Percentiles rank a stretch among this genome's conserved stretches.
Evolutionary conservation across 2,888 invertebrate species (phyloP).

Genomic region (Epistrophe grossulariae): DNA sequence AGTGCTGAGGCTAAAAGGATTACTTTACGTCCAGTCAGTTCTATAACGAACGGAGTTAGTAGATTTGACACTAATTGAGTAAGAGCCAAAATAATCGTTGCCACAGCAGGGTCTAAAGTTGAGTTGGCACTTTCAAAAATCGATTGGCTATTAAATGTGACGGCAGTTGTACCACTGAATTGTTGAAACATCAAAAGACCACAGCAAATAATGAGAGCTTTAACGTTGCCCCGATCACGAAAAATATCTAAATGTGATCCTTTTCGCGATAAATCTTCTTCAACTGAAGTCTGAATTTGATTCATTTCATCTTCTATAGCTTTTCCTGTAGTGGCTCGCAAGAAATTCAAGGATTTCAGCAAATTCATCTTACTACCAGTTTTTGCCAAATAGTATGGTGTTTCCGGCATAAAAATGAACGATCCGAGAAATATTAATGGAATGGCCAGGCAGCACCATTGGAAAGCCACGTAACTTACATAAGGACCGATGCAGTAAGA

Average conservation of each 20-base stretch:
- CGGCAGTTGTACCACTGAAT: conserved; percentile 91
- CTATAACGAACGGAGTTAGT: conserved; percentile 90
- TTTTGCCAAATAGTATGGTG: conserved; percentile 89
- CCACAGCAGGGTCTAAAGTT: conserved; percentile 86
- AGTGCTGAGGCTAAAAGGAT: conserved; percentile 89
- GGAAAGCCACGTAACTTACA: conserved; percentile 87
- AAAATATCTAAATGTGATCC: conserved; percentile 85
- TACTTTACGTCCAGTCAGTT: conserved; percentile 89
- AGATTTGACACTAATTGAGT: conserved; percentile 90
- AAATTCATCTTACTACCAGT: conserved; percentile 86
- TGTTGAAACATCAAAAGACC: conserved; percentile 93
- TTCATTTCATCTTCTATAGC: conserved; percentile 88
- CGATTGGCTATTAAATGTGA: conserved; percentile 90
- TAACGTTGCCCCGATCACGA: conserved; percentile 88
- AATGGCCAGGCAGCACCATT: conserved; percentile 87
- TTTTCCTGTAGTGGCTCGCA: conserved; percentile 87
- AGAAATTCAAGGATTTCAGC: conserved; percentile 86
- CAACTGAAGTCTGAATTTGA: conserved; percentile 86
- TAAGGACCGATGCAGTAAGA: conserved; percentile 90
- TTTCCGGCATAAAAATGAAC: conserved; percentile 91
- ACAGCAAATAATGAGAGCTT: conserved; percentile 90
- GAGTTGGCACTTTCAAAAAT: conserved; percentile 89
- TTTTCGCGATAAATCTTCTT: conserved; percentile 83
- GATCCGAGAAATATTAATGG: conserved; percentile 86
- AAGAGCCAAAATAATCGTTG: conserved; percentile 90